These are phyloP conservation scores for Chelonoidis abingdonii DNA, from an alignment of 2,113 vertebrate genomes.

Conservation along the genomic window DNA sequence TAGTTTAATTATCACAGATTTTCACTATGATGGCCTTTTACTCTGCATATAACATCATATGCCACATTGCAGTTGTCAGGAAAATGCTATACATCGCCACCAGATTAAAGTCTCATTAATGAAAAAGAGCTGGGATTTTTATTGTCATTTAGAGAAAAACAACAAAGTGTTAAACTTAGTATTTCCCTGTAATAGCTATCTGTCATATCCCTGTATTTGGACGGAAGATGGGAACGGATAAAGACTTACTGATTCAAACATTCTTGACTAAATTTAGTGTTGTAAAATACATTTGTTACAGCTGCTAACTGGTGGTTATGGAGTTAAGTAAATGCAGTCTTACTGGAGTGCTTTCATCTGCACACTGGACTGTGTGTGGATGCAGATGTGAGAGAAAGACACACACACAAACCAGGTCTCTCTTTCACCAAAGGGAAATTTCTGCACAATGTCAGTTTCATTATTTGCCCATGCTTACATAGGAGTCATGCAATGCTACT, in stretches of 20 bases:
- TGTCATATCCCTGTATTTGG: background rate
- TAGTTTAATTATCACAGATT: background rate
- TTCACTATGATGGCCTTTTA: background rate
- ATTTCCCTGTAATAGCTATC: background rate
- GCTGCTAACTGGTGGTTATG: background rate
- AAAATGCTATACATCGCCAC: fast-evolving
- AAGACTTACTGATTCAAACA: background rate
- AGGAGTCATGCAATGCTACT: background rate
- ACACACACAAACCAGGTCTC: background rate
- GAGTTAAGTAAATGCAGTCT: background rate
- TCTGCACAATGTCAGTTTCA: background rate
- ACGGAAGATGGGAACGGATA: background rate
- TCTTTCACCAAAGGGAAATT: background rate
- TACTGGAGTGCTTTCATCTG: background rate
- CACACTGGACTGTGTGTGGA: background rate
- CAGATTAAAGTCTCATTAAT: background rate
- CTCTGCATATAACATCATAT: background rate
- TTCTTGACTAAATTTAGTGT: background rate
- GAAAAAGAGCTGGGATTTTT: background rate
- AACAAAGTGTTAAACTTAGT: background rate
- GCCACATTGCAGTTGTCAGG: background rate
- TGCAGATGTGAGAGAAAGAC: background rate
- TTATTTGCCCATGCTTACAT: background rate
- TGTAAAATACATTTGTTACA: background rate
- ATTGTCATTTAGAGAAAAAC: background rate